Conservation (phyloP, 64 coral and sea anemone species). For the Montipora cactus region DNA sequence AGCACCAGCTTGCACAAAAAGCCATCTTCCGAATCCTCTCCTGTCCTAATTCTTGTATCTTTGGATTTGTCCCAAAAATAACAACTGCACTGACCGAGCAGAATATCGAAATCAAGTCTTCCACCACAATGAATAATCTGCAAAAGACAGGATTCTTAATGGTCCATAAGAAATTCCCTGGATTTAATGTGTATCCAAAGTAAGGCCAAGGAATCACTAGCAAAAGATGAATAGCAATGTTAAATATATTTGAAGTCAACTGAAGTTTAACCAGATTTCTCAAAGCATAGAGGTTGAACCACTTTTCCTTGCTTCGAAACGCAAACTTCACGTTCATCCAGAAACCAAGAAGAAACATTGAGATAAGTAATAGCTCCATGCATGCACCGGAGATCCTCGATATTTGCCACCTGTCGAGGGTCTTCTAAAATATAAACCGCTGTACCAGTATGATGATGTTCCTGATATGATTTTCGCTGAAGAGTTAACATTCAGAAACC, state of each 20-base stretch:
- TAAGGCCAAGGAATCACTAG: constrained; percentile 25
- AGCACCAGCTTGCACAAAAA: not conserved
- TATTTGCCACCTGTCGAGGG: too few species aligned
- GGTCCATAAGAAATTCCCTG: constrained; percentile 25
- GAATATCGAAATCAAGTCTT: not conserved
- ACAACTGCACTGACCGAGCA: constrained; percentile 2
- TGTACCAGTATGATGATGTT: too few species aligned
- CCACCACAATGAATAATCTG: constrained; percentile 9
- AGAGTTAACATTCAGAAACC: too few species aligned
- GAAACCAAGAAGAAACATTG: not conserved
- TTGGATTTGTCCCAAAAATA: constrained; percentile 31
- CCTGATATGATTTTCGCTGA: too few species aligned
- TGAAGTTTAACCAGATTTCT: constrained; percentile 11
- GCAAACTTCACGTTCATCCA: constrained; percentile 25
- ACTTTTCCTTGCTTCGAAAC: not conserved
- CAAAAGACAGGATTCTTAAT: not conserved
- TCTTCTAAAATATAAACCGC: too few species aligned
- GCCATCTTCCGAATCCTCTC: constrained; percentile 1
- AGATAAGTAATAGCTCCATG: constrained; percentile 18
- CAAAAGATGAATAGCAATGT: not conserved
- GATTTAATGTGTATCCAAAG: constrained; percentile 11
- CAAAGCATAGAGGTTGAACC: not conserved
- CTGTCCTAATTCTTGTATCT: constrained; percentile 8
- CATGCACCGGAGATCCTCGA: too few species aligned
- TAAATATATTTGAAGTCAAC: not conserved